Evolutionary conservation across 2,797 vertebrate genomes (phyloP).

Genomic region (Apogon talboti): DNA sequence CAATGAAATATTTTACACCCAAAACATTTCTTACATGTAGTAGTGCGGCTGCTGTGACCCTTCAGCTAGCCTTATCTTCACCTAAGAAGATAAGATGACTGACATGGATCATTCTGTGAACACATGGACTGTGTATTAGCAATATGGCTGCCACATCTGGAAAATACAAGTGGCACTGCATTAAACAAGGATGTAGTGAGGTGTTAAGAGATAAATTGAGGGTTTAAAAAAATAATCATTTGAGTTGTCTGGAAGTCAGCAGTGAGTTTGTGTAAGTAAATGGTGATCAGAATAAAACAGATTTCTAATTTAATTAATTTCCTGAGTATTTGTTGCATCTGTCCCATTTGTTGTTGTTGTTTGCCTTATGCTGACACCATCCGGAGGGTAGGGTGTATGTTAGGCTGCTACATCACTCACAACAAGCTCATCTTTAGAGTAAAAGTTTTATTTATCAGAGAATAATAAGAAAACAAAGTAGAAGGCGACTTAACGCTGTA

Average conservation of each 20-base stretch:
- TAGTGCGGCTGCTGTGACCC: background rate
- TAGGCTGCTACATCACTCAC: background rate
- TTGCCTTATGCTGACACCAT: constrained; percentile 7
- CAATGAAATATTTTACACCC: background rate
- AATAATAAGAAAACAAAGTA: background rate
- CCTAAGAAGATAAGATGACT: constrained; percentile 30
- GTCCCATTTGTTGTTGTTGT: background rate
- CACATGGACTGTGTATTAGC: background rate
- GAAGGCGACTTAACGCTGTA: background rate
- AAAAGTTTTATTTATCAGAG: background rate
- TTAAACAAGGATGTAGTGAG: background rate
- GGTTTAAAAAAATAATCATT: background rate
- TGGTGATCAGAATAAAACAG: too few relatives aligned
- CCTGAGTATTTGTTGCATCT: background rate
- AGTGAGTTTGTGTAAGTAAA: too few relatives aligned
- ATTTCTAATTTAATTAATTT: too few relatives aligned
- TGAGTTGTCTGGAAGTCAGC: background rate
- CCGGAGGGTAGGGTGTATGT: background rate
- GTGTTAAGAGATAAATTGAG: background rate
- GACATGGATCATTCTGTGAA: constrained; percentile 1
- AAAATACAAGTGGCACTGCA: constrained; percentile 15
- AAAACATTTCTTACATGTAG: background rate
- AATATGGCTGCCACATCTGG: constrained; percentile 1
- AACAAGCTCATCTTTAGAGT: background rate
- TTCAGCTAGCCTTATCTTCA: constrained; percentile 30